These are phyloP conservation scores for Oreortyx pictus DNA, from an alignment of 2,797 vertebrate genomes.

Conservation along the genomic window DNA sequence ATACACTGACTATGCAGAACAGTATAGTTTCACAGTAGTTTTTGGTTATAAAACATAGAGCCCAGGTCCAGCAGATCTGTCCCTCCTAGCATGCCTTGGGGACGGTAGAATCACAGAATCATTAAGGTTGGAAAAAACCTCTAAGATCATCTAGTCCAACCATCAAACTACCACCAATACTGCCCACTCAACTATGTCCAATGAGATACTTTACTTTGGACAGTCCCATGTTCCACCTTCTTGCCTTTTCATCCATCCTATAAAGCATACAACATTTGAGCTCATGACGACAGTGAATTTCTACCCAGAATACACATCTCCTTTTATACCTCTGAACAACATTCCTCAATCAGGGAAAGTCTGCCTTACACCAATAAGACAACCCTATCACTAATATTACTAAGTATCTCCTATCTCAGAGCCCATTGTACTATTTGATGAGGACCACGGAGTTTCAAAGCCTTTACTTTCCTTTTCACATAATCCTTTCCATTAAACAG, in stretches of 20 bases:
- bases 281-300: not conserved
- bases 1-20: not conserved
- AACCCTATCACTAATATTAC: not conserved
- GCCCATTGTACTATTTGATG: not conserved
- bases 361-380: not conserved
- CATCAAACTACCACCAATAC: too few species aligned
- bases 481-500: not conserved
- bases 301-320: not conserved
- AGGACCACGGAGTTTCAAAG: not conserved
- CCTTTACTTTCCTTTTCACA: not conserved
- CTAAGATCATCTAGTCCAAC: too few species aligned
- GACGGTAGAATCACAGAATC: not conserved
- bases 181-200: too few species aligned
- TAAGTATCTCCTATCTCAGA: not conserved
- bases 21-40: not conserved
- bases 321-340: not conserved
- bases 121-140: too few species aligned
- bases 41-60: not conserved
- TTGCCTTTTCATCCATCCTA: not conserved
- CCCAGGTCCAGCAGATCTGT: not conserved
- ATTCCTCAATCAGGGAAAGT: not conserved
- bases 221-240: not conserved
- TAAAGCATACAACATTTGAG: not conserved
- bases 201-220: too few species aligned
- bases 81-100: not conserved